phyloP scores from a whole-genome alignment of 2,797 vertebrate species.

The Sebastes baramenuke region DNA sequence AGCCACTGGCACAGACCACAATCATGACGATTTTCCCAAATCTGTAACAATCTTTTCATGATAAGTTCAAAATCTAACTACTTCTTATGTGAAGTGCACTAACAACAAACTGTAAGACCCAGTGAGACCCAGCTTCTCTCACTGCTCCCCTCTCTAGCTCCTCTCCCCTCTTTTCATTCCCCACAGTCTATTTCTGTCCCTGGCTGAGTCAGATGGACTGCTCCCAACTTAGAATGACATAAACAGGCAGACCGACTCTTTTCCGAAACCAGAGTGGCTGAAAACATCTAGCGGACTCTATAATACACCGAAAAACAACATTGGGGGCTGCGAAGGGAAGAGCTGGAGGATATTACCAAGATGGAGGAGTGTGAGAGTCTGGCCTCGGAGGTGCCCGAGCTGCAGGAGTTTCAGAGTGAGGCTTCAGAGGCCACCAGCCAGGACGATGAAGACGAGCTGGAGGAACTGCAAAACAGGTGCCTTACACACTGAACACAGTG shows the following conservation, averaged over 20 bases:
- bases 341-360: slow-evolving; percentile 51
- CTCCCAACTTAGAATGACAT: slow-evolving; percentile 86
- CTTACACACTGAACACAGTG: neutral
- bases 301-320: slow-evolving; percentile 48
- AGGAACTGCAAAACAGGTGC: slow-evolving; percentile 89
- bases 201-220: slow-evolving; percentile 88
- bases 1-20: neutral
- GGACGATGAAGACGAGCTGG: slow-evolving; percentile 84
- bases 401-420: slow-evolving; percentile 78
- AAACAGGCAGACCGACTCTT: slow-evolving; percentile 77
- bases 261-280: slow-evolving; percentile 69
- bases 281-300: slow-evolving; percentile 53
- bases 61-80: neutral
- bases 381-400: slow-evolving; percentile 78
- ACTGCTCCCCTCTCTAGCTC: slow-evolving; percentile 7
- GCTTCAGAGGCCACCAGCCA: slow-evolving; percentile 61
- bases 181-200: slow-evolving; percentile 90
- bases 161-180: slow-evolving; percentile 63
- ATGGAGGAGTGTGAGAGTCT: slow-evolving; percentile 77
- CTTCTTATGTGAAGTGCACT: neutral
- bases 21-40: neutral
- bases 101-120: neutral
- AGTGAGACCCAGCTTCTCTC: neutral
- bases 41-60: neutral
- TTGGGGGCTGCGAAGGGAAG: slow-evolving; percentile 37